Percentiles rank a stretch among this genome's conserved stretches.
phyloP scores from a whole-genome alignment of 2,113 vertebrate genomes.

The Pleuronectes platessa region DNA sequence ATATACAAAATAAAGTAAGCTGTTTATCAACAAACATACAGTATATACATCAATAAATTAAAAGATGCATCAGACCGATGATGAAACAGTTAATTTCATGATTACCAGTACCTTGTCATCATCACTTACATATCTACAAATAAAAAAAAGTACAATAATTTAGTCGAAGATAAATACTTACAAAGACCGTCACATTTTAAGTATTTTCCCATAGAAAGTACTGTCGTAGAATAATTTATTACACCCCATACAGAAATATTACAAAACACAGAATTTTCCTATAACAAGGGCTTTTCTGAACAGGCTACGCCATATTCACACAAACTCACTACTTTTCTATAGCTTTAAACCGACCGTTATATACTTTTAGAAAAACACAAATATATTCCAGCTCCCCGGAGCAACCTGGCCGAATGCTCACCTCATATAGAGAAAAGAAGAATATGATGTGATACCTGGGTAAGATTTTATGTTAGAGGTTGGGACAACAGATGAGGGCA shows the following conservation, averaged over 20 bases:
- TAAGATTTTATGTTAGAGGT: not conserved
- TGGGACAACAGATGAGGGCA: constrained; percentile 10
- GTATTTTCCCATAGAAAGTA: constrained; percentile 82
- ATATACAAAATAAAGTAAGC: constrained; percentile 99
- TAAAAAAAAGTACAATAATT: constrained; percentile 90
- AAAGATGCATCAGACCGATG: constrained; percentile 83
- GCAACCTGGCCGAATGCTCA: constrained; percentile 50
- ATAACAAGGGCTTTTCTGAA: constrained; percentile 71
- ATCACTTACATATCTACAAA: constrained; percentile 85
- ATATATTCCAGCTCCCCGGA: constrained; percentile 47
- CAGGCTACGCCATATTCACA: constrained; percentile 72
- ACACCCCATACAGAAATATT: constrained; percentile 84
- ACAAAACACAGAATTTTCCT: constrained; percentile 76
- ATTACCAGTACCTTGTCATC: constrained; percentile 83
- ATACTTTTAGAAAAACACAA: constrained; percentile 61
- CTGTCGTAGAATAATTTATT: constrained; percentile 81
- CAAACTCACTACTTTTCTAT: constrained; percentile 73
- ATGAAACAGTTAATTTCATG: constrained; percentile 82
- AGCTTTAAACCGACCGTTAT: constrained; percentile 70
- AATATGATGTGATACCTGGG: constrained; percentile 21
- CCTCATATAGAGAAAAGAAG: constrained; percentile 6
- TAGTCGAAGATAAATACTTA: constrained; percentile 94
- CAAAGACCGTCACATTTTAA: constrained; percentile 84
- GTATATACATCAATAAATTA: constrained; percentile 99
- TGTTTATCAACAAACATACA: constrained; percentile 97